Evolutionary conservation across 2,888 invertebrate species (phyloP).

Genomic region (Drosophila borealis): DNA sequence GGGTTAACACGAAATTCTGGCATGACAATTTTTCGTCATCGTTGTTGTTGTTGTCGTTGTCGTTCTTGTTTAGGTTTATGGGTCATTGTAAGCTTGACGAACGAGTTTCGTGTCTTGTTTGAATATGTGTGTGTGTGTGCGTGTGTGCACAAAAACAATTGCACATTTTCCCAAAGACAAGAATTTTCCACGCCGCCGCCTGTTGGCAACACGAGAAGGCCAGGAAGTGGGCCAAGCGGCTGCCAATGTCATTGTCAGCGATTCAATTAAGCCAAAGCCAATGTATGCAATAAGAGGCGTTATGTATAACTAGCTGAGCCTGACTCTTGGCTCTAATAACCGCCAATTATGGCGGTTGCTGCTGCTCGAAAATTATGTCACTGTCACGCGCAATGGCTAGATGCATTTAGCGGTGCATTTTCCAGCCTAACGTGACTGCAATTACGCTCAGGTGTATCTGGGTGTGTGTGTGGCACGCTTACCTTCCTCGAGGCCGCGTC

Average conservation of each 20-base stretch:
- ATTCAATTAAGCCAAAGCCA: constrained; percentile 38
- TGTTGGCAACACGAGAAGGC: constrained; percentile 3
- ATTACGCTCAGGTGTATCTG: constrained; percentile 31
- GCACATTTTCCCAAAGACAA: constrained; percentile 69
- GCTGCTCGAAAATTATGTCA: constrained; percentile 69
- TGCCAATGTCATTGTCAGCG: constrained; percentile 67
- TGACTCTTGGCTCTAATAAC: constrained; percentile 61
- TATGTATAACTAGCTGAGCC: constrained; percentile 14
- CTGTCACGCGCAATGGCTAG: constrained; percentile 74
- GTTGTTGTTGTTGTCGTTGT: constrained; percentile 30
- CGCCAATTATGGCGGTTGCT: constrained; percentile 34
- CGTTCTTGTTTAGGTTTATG: constrained; percentile 54
- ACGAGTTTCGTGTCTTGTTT: constrained; percentile 50
- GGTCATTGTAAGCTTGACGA: constrained; percentile 62
- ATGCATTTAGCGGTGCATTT: constrained; percentile 64
- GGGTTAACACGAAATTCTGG: constrained; percentile 53
- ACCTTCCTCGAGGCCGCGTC: constrained; percentile 92
- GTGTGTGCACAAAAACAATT: constrained; percentile 58
- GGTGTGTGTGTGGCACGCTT: constrained; percentile 59
- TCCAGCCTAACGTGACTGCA: constrained; percentile 53
- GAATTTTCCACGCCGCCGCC: constrained; percentile 38
- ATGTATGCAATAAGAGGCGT: constrained; percentile 13
- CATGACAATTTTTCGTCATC: constrained; percentile 62
- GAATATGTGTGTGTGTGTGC: not conserved
- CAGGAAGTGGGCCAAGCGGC: constrained; percentile 58